phyloP scores from a whole-genome alignment of 2,113 vertebrate genomes.

The Mesembrinibis cayennensis region DNA sequence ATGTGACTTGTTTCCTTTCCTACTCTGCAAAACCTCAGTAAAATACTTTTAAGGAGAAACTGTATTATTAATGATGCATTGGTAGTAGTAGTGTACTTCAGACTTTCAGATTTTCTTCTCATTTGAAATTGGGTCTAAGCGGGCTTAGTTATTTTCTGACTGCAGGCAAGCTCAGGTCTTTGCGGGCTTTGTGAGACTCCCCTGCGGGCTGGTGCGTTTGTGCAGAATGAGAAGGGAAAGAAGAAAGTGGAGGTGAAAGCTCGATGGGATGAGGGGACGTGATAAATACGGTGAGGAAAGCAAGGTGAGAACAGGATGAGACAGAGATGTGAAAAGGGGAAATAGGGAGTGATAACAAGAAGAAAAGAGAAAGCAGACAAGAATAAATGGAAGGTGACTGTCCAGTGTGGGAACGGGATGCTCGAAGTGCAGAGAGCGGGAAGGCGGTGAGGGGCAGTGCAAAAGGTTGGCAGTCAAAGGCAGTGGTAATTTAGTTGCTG shows the following conservation, averaged over 20 bases:
- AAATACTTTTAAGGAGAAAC: neutral
- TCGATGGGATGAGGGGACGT: neutral
- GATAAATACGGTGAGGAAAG: fast-evolving
- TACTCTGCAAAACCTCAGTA: neutral
- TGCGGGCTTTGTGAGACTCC: neutral
- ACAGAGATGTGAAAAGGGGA: neutral
- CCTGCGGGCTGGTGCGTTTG: neutral
- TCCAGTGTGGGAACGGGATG: neutral
- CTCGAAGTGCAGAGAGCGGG: neutral
- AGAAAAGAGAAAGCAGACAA: neutral
- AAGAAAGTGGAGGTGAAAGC: neutral
- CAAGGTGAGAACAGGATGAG: neutral
- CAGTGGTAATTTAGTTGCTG: neutral
- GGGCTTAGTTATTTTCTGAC: neutral
- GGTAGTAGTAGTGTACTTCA: neutral
- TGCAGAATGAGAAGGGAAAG: neutral
- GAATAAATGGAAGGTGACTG: neutral
- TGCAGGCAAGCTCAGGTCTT: neutral
- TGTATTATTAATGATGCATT: fast-evolving
- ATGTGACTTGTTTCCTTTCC: neutral
- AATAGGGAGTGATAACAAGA: neutral
- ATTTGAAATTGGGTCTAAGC: neutral
- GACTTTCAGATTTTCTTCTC: neutral
- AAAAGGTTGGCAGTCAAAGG: neutral
- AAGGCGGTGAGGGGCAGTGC: too few relatives aligned